Conservation (phyloP, 2,797 vertebrate genomes). For the Knipowitschia caucasica region DNA sequence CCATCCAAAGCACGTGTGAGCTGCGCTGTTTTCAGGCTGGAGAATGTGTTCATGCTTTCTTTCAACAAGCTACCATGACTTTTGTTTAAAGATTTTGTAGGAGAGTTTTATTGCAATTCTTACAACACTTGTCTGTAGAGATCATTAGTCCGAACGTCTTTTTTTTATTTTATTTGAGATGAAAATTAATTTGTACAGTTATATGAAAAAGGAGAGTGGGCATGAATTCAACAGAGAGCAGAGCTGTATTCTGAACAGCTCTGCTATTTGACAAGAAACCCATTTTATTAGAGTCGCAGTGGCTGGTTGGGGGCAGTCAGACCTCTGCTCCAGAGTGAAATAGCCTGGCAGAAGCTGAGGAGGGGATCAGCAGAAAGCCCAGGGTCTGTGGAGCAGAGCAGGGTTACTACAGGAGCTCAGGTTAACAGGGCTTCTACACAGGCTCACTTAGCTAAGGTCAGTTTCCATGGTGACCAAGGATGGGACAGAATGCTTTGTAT, state of each 20-base stretch:
- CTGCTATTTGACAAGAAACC: neutral
- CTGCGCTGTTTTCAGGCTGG: no score
- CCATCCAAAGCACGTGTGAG: no score
- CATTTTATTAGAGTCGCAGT: neutral
- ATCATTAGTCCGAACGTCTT: no score
- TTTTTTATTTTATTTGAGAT: no score
- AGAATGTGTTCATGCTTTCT: no score
- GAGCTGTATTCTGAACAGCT: neutral
- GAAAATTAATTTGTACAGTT: no score
- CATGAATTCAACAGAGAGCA: neutral
- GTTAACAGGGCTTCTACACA: slow-evolving; percentile 1
- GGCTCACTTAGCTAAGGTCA: slow-evolving; percentile 3
- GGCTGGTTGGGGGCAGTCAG: neutral
- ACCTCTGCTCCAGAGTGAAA: neutral
- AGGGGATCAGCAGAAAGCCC: slow-evolving; percentile 10
- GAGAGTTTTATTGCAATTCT: no score
- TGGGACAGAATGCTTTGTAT: neutral
- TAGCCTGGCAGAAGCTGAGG: slow-evolving; percentile 2
- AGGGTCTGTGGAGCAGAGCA: slow-evolving; percentile 2
- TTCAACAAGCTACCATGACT: no score
- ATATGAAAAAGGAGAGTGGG: no score
- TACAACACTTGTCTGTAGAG: no score
- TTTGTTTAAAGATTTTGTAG: no score
- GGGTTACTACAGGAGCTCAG: neutral
- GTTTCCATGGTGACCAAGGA: slow-evolving; percentile 6